Percentiles rank a stretch among this genome's conserved stretches.
Evolutionary conservation across 2,888 invertebrate species (phyloP).

Genomic region (Myathropa florea): DNA sequence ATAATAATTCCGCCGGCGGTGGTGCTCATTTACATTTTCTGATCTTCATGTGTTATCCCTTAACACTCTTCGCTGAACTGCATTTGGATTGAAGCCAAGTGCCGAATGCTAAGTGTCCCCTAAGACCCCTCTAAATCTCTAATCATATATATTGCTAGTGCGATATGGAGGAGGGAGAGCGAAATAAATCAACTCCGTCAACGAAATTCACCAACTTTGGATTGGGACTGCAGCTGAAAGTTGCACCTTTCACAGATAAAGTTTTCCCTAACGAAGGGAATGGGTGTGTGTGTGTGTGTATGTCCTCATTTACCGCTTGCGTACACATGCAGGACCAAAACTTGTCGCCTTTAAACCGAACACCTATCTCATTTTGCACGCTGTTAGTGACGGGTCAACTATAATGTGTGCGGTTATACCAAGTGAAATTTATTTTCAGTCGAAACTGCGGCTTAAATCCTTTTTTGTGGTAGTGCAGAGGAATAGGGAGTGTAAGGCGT

Average conservation of each 20-base stretch:
- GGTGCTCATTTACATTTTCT: conserved; percentile 42
- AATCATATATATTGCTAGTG: conserved; percentile 32
- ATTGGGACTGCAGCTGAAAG: conserved; percentile 7
- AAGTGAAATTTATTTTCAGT: conserved; percentile 61
- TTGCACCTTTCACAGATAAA: conserved; percentile 40
- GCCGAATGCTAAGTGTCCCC: conserved; percentile 9
- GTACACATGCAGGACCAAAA: conserved; percentile 18
- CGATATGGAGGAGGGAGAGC: conserved; percentile 14
- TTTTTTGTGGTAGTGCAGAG: neutral
- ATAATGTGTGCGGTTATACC: conserved; percentile 48
- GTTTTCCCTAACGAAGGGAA: conserved; percentile 13
- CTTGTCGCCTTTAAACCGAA: conserved; percentile 28
- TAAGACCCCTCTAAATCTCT: conserved; percentile 4
- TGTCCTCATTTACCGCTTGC: conserved; percentile 43
- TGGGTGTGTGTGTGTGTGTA: conserved; percentile 12
- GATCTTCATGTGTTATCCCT: neutral
- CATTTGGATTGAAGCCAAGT: conserved; percentile 53
- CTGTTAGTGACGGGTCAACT: conserved; percentile 66
- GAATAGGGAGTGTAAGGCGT: neutral
- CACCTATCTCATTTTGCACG: conserved; percentile 37
- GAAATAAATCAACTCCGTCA: conserved; percentile 43
- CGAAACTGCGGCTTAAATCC: conserved; percentile 31
- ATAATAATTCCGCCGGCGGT: conserved; percentile 6
- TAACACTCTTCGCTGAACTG: neutral
- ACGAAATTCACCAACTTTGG: neutral